A percentile compares a stretch with the other conserved stretches of the same genome.
phyloP scores from a whole-genome alignment of 2,888 invertebrate genomes.

The Marronus borbonicus region DNA sequence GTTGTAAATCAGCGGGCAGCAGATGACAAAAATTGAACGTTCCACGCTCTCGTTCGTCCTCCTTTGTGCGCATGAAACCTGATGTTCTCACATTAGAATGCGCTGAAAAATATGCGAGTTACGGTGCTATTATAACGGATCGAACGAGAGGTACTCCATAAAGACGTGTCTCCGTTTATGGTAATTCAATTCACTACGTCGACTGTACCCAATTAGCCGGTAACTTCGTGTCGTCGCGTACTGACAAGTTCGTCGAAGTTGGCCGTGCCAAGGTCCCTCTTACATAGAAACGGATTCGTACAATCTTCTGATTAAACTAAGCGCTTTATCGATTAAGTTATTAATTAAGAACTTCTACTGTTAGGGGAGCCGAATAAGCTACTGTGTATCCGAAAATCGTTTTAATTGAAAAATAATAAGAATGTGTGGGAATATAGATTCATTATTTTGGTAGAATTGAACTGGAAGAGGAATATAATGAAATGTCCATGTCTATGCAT shows the following conservation, averaged over 20 bases:
- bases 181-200: constrained; percentile 34
- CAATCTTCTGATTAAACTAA: constrained; percentile 7
- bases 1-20: constrained; percentile 38
- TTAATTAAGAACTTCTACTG: not conserved
- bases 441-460: too few relatives aligned
- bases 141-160: constrained; percentile 33
- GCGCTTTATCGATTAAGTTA: not conserved
- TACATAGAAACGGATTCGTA: not conserved
- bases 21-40: constrained; percentile 16
- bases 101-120: constrained; percentile 44
- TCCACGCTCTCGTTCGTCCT: constrained; percentile 15
- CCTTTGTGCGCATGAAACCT: constrained; percentile 19
- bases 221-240: not conserved
- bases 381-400: not conserved
- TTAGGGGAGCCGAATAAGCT: not conserved
- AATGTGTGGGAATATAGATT: too few relatives aligned
- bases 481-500: too few relatives aligned
- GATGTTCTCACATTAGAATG: constrained; percentile 40
- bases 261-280: not conserved
- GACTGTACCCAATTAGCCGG: constrained; percentile 41
- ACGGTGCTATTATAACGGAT: constrained; percentile 46
- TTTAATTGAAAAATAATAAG: too few relatives aligned
- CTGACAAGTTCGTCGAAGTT: not conserved
- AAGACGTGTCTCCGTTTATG: constrained; percentile 44
- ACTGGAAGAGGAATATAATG: too few relatives aligned